These are phyloP conservation scores for Calypte anna DNA, from an alignment of 2,113 vertebrate species.

Conservation along the genomic window DNA sequence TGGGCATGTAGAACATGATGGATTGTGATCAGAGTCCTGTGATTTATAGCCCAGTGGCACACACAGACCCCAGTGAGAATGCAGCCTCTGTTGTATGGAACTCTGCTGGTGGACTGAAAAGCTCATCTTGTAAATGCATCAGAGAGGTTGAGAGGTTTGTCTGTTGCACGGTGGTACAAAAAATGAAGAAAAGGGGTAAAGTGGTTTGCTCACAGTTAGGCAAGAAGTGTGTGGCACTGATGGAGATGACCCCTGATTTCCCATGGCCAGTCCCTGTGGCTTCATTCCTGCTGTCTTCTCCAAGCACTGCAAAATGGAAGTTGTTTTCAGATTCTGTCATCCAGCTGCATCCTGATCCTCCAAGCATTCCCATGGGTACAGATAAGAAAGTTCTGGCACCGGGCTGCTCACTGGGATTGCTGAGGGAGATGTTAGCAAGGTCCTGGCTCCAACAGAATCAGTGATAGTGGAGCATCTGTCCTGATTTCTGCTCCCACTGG, in stretches of 20 bases:
- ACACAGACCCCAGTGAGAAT: background rate
- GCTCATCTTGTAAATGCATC: background rate
- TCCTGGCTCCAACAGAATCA: background rate
- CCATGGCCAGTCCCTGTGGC: background rate
- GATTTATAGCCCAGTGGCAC: background rate
- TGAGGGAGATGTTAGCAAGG: background rate
- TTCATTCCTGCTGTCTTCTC: background rate
- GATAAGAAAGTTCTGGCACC: rapidly evolving
- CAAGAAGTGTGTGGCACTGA: background rate
- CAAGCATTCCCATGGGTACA: background rate
- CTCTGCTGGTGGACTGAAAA: background rate
- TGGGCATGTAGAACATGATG: background rate
- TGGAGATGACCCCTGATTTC: background rate
- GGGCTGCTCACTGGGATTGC: background rate
- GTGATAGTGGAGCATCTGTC: background rate
- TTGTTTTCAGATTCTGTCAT: background rate
- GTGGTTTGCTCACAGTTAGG: background rate
- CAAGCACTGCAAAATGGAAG: background rate
- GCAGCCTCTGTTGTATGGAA: background rate
- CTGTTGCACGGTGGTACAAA: background rate
- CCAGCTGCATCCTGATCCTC: background rate
- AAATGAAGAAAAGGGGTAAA: background rate
- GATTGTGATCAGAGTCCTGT: background rate
- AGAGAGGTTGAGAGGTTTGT: background rate
- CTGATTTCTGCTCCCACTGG: background rate